Evolutionary conservation across 2,888 invertebrate species (phyloP).

Genomic region (Zygothrica quintamaculata): DNA sequence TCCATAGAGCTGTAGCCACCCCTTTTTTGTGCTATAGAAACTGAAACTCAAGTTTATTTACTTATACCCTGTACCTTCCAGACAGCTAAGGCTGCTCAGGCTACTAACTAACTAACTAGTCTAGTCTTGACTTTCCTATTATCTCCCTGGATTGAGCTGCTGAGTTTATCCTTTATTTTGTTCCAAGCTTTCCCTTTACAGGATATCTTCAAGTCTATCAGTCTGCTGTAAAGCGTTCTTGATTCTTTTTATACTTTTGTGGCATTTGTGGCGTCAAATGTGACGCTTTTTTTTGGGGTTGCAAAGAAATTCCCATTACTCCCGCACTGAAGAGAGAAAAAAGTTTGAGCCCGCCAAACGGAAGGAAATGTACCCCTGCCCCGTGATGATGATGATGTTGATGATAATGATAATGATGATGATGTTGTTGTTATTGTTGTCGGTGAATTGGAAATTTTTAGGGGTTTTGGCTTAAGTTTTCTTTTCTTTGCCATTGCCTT

Average conservation of each 20-base stretch:
- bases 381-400: slow-evolving; percentile 47
- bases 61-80: slow-evolving; percentile 17
- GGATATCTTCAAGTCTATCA: slow-evolving; percentile 12
- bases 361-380: slow-evolving; percentile 66
- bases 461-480: slow-evolving; percentile 22
- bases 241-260: slow-evolving; percentile 40
- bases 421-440: slow-evolving; percentile 26
- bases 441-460: slow-evolving; percentile 31
- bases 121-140: too few relatives aligned
- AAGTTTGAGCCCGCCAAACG: slow-evolving; percentile 26
- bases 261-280: slow-evolving; percentile 63
- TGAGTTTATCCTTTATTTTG: too few relatives aligned
- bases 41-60: neutral
- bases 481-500: slow-evolving; percentile 14
- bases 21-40: slow-evolving; percentile 20
- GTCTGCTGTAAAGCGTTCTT: neutral
- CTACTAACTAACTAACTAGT: too few relatives aligned
- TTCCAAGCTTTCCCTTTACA: too few relatives aligned
- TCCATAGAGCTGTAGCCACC: slow-evolving; percentile 46
- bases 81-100: too few relatives aligned
- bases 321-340: slow-evolving; percentile 21
- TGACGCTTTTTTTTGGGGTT: slow-evolving; percentile 47
- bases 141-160: too few relatives aligned
- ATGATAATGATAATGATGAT: slow-evolving; percentile 37
- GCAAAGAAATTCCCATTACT: slow-evolving; percentile 15